phyloP scores from a whole-genome alignment of 2,113 vertebrate species.

The Indri indri region DNA sequence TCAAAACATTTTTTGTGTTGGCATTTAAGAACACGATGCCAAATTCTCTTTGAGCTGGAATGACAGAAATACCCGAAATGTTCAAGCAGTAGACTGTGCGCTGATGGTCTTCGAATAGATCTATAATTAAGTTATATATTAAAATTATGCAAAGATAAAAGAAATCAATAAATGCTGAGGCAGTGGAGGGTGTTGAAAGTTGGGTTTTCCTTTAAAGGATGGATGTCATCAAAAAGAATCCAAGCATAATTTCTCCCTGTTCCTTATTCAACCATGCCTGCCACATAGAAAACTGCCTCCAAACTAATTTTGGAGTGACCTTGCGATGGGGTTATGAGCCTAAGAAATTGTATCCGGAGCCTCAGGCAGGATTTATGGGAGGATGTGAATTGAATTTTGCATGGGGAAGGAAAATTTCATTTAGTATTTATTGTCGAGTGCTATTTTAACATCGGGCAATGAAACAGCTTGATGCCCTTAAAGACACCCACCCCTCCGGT shows the following conservation, averaged over 20 bases:
- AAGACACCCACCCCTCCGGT: accelerated
- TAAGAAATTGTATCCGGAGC: constrained; percentile 25
- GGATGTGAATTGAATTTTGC: constrained; percentile 65
- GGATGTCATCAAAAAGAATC: not conserved
- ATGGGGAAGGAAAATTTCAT: constrained; percentile 33
- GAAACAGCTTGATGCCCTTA: not conserved
- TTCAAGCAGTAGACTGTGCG: accelerated
- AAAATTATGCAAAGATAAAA: not conserved
- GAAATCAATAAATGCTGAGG: not conserved
- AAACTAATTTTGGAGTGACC: constrained; percentile 44
- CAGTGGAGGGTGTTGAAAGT: not conserved
- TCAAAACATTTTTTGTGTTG: not conserved
- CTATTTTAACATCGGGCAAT: not conserved
- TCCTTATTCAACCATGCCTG: not conserved
- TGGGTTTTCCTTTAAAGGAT: not conserved
- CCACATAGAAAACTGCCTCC: not conserved
- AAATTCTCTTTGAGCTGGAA: not conserved
- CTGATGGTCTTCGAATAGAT: no score
- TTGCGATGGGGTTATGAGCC: constrained; percentile 43
- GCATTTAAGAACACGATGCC: not conserved
- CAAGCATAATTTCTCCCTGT: not conserved
- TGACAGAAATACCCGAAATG: not conserved
- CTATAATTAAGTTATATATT: not conserved
- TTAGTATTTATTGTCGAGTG: not conserved
- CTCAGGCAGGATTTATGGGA: constrained; percentile 38